Percentiles rank a stretch among this genome's conserved stretches.
Evolutionary conservation across 2,888 invertebrate species (phyloP).

Genomic region (Acanthopleura granulata): DNA sequence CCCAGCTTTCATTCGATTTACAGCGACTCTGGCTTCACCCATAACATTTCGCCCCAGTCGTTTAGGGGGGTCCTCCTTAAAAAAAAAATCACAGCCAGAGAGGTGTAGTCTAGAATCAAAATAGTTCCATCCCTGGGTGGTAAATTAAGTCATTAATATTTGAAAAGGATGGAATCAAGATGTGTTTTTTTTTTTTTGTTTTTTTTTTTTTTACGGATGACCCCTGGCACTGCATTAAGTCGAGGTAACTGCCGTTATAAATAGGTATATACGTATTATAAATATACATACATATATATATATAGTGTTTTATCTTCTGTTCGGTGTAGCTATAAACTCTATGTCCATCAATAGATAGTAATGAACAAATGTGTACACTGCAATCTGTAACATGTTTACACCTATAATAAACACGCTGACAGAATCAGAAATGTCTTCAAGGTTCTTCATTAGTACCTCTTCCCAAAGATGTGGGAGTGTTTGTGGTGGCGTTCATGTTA

Average conservation of each 20-base stretch:
- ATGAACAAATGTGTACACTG: background rate
- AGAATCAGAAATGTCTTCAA: slow-evolving; percentile 3
- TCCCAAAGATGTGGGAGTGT: too few relatives aligned
- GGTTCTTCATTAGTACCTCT: too few relatives aligned
- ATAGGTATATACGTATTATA: background rate
- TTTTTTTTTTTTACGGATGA: background rate
- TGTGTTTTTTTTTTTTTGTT: background rate
- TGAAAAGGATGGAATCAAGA: too few relatives aligned
- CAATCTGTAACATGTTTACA: background rate
- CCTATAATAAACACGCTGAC: slow-evolving; percentile 9
- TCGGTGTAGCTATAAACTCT: background rate
- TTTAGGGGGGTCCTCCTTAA: too few relatives aligned
- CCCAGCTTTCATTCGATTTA: too few relatives aligned
- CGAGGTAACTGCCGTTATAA: background rate
- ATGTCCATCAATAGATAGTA: background rate
- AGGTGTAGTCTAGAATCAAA: too few relatives aligned
- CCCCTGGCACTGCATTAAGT: background rate
- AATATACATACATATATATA: slow-evolving; percentile 1
- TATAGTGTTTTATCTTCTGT: slow-evolving; percentile 9
- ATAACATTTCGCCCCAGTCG: too few relatives aligned
- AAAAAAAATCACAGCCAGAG: too few relatives aligned
- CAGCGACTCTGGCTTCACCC: too few relatives aligned
- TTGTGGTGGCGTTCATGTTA: too few relatives aligned
- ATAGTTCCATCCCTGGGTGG: too few relatives aligned
- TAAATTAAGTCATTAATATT: too few relatives aligned